Base-by-base conservation (phyloP, 2,888 invertebrate species). In the Drosophila siamana region DNA sequence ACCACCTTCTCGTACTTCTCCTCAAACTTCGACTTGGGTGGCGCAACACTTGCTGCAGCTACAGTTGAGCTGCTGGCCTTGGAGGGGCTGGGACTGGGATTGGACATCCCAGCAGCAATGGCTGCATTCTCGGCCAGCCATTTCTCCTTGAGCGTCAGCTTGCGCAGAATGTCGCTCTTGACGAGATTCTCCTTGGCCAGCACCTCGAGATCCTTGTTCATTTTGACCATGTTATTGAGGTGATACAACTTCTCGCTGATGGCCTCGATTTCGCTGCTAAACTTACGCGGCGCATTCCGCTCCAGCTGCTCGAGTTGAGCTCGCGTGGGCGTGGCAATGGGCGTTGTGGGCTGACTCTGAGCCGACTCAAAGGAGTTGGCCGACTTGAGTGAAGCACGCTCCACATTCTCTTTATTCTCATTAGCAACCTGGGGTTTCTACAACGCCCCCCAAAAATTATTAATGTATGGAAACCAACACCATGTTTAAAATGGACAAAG, bases 181-280 rank as follows among this genome's bases (percentile, higher is more conserved):
- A 92, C 92, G 7, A 91, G 69, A 69, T 91, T 91, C 40, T 92
- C 92, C 54, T 92, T 92, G 50, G 91, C 91, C 65, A 92, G 68
- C 41, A 84, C 89, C 50, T 92, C 91, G 3, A 92, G 78, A 62
- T 92, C 92, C 47, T 92, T 92, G 52, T 90, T 92, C 86, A 92
- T 84, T 75, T 92, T 92, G n/a, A 92, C 88, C 69, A 91, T 90
- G 59, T 89, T 92, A 70, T 92, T 92, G 3, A 92, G 68, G 44
- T 91, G 90, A 74, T 92, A 92, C 4, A 92, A 68, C 52, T 92
- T 92, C 55, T 92, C 92, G 72, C 90, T 92, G 13, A 92, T 91
- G 4, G 91, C 91, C 69, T 92, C 92, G 28, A 92, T 91, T 59
- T 91, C 91, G 43, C 88, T 84, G 68, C 90, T 91, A 63, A 92